A percentile compares a stretch with the other conserved stretches of the same genome.
Evolutionary conservation across 64 coral and sea anemone species (phyloP).

Genomic region (Astreopora myriophthalma): DNA sequence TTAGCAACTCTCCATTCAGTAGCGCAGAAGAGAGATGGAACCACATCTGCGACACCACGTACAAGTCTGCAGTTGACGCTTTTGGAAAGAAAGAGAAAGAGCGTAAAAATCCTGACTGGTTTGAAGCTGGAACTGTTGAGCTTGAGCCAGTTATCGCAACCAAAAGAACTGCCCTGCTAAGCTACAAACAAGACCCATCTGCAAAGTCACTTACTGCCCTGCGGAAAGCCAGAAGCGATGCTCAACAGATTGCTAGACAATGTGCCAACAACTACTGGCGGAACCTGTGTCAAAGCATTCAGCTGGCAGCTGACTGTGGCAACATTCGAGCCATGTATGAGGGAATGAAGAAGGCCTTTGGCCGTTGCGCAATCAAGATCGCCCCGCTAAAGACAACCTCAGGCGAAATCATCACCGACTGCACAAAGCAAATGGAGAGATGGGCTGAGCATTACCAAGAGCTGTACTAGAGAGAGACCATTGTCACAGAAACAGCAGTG

Average conservation of each 20-base stretch:
- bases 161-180: background rate
- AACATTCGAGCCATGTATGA: slow-evolving; percentile 8
- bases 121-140: background rate
- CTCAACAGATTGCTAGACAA: no score
- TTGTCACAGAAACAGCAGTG: slow-evolving; percentile 22
- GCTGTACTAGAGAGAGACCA: slow-evolving; percentile 14
- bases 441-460: slow-evolving; percentile 31
- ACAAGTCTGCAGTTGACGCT: background rate
- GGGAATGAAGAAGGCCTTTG: slow-evolving; percentile 26
- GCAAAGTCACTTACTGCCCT: no score
- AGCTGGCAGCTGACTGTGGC: slow-evolving; percentile 12
- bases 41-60: background rate
- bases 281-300: no score
- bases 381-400: background rate
- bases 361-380: slow-evolving; percentile 15
- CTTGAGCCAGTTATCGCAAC: background rate
- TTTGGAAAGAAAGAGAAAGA: slow-evolving; percentile 15
- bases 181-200: no score
- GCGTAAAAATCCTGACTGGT: background rate
- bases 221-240: no score
- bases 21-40: background rate
- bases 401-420: background rate
- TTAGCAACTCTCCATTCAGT: background rate
- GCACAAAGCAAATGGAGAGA: background rate
- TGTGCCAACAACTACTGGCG: no score